Evolutionary conservation across 2,888 invertebrate genomes (phyloP), one percentile per base, ranked within the genome.

Genomic region (Plagiodera versicolora): DNA sequence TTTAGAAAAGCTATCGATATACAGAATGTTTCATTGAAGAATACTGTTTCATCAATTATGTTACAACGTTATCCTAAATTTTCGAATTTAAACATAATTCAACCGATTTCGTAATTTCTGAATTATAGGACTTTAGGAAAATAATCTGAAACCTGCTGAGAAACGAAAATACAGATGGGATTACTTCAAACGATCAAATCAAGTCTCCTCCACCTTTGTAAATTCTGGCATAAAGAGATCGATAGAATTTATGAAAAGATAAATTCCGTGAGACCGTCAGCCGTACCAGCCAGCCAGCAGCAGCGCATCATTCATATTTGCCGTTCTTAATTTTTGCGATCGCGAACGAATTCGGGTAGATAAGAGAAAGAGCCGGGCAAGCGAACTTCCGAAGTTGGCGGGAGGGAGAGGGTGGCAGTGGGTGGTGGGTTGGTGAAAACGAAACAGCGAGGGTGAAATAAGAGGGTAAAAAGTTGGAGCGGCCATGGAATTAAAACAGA

Each of bases 401-500:
- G 52, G 60, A 53, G 64, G 48, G n/a, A n/a, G n/a, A 32, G 59
- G 63, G 60, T 24, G 24, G 24, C 3, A 24, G 6, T 24, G 51
- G 63, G 53, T 20, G 46, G 45, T 63, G 61, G 63, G 62, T 56
- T 63, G 64, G 59, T 66, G 65, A 65, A 67, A 66, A 72, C 70
- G 71, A 71, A 72, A 70, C 70, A 68, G 73, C 72, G 76, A 76
- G 77, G 78, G 77, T 75, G 77, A 79, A 79, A 79, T 79, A 79
- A 79, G 79, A 79, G 79, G 79, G 78, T 77, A 79, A 79, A 79
- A 79, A 79, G 76, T 78, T 71, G 72, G 75, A 75, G 77, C 80
- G 78, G 79, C 77, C 79, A 77, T 79, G 75, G 78, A 77, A 78
- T 77, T 77, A 78, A 78, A 78, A 78, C 77, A 72, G 76, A 79